Percentiles rank a stretch among this genome's conserved stretches.
Evolutionary conservation across 2,113 vertebrate genomes (phyloP).

Genomic region (Neolamprologus hecqui): DNA sequence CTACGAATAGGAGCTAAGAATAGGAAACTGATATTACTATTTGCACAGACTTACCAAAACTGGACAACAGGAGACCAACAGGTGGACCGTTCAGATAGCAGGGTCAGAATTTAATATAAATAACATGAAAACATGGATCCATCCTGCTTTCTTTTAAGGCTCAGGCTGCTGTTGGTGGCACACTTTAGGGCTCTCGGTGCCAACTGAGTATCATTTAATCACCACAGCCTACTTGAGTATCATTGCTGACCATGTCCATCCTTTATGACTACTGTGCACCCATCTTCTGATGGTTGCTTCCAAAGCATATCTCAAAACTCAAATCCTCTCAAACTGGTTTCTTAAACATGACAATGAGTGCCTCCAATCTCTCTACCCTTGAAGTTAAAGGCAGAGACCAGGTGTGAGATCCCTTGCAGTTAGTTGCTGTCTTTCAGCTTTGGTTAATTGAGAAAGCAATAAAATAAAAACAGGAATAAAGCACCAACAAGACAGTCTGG

Average conservation of each 20-base stretch:
- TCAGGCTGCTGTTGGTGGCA: not conserved
- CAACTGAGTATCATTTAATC: not conserved
- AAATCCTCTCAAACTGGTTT: not conserved
- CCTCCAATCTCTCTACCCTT: not conserved
- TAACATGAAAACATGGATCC: not conserved
- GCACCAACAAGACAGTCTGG: not conserved
- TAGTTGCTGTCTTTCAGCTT: not conserved
- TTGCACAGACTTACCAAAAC: not conserved
- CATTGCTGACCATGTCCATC: not conserved
- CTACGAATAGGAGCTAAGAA: not conserved
- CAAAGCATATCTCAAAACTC: not conserved
- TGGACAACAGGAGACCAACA: not conserved
- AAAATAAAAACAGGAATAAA: not conserved
- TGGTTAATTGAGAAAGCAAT: not conserved
- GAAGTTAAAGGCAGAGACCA: not conserved
- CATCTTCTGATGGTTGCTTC: not conserved
- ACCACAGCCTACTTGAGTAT: not conserved
- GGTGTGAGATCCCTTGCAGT: not conserved
- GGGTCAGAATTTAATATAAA: not conserved
- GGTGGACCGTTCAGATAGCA: not conserved
- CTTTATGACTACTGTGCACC: not conserved
- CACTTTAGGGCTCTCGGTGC: fast-evolving
- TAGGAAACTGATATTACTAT: not conserved
- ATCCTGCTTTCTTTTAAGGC: not conserved
- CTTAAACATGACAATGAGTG: not conserved